Base-by-base conservation (phyloP, 2,888 invertebrate genomes). In the Oegoconia quadripuncta region DNA sequence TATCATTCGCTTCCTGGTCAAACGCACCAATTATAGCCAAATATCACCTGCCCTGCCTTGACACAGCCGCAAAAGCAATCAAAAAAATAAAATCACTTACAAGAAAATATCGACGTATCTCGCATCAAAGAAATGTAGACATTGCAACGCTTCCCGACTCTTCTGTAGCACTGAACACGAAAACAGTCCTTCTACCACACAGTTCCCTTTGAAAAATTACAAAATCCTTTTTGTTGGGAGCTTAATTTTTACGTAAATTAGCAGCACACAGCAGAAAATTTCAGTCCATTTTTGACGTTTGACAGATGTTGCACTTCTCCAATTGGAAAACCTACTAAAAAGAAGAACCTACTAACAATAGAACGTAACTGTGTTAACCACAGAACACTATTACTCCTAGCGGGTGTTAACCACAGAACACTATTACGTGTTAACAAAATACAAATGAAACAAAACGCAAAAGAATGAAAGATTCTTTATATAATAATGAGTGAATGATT, bases 1-100 rank as follows among this genome's bases (percentile, higher is more conserved):
- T 84, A 79, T 81, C 75, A 83, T 67, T n/a, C 70, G 52, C 57
- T 76, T 73, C 69, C 71, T 74, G 61, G 57, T 63, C 62, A 50
- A 64, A 66, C 55, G 64, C 57, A 55, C 67, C 65, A 69, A 65
- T 69, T 65, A 64, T 56, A 52, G 47, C 52, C 52, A 54, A 61
- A 69, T 59, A 49, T 42, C 42, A 46, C 30, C 37, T 13, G 37
- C 41, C 38, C 20, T 37, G 23, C 41, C 41, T 41, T 39, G 33
- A 37, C 35, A 29, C 16, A 29, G 25, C 22, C 33, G 38, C 50
- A 44, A 38, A 30, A 38, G 22, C 14, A 13, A 42, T 40, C 32
- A 33, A 39, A 38, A 38, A 38, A 34, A 41, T 35, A 42, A 31
- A 41, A 39, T 23, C 32, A 50, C 50, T 55, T 54, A 52, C 63